Conservation (phyloP, 2,888 invertebrate genomes). For the Andrena hattorfiana region DNA sequence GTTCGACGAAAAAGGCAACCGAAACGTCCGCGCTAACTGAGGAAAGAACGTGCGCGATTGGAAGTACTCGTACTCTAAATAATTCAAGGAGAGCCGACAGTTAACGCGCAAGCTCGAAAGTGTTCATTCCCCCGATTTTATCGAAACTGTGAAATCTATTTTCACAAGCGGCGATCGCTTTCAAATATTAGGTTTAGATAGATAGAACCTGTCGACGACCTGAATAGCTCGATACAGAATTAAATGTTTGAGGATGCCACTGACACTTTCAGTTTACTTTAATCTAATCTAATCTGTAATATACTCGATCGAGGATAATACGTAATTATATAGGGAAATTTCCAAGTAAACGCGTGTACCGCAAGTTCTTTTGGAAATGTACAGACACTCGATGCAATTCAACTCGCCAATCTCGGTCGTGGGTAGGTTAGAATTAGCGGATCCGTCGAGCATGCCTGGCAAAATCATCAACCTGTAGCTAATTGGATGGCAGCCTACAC, state of each 20-base stretch:
- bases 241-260: background rate
- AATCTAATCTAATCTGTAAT: background rate
- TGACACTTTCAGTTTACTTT: too few species aligned
- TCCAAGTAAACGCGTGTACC: constrained; percentile 13
- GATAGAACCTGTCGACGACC: background rate
- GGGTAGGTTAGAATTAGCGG: constrained; percentile 54
- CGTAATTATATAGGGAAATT: constrained; percentile 25
- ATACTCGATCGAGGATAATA: background rate
- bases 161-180: background rate
- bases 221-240: background rate
- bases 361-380: constrained; percentile 40
- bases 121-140: too few species aligned
- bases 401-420: constrained; percentile 38
- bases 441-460: constrained; percentile 55
- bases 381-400: constrained; percentile 38
- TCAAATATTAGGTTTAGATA: background rate
- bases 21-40: background rate
- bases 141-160: background rate
- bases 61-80: background rate
- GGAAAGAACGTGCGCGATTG: background rate
- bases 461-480: constrained; percentile 64
- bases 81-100: background rate
- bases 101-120: too few species aligned
- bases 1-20: constrained; percentile 21
- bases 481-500: constrained; percentile 63